Conservation (phyloP, 2,113 vertebrate genomes). For the Urocitellus parryii region DNA sequence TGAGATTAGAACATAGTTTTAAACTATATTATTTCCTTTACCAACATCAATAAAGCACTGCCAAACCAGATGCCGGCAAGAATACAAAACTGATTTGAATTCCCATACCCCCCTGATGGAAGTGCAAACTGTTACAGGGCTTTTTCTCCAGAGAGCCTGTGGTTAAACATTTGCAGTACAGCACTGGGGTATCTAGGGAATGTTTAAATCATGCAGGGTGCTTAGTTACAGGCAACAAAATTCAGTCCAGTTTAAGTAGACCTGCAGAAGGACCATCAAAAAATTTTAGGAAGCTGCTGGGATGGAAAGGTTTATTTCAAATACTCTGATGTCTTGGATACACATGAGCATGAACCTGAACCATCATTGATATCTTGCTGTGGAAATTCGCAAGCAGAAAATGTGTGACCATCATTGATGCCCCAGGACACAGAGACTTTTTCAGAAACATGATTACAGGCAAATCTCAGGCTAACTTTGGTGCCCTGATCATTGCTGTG, state of each 20-base stretch:
- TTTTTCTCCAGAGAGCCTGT: background rate
- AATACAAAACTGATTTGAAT: background rate
- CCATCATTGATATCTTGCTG: background rate
- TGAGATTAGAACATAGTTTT: constrained; percentile 1
- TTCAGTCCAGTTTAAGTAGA: constrained; percentile 26
- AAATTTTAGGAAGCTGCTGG: background rate
- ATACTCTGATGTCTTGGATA: background rate
- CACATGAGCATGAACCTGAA: background rate
- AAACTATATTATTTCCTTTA: background rate
- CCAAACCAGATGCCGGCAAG: background rate
- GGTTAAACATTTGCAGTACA: background rate
- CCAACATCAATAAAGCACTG: background rate
- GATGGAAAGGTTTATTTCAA: background rate
- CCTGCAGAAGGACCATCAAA: background rate
- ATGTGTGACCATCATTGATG: background rate
- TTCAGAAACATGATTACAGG: background rate
- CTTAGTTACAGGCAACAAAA: background rate
- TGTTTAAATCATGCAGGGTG: background rate
- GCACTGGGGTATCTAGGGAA: background rate
- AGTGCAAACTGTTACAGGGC: background rate
- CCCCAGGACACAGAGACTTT: background rate
- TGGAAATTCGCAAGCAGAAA: background rate
- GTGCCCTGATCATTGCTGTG: background rate
- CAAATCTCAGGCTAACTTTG: background rate
- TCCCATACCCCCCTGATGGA: background rate